These are phyloP conservation scores for Harmothoe impar DNA, from an alignment of 2,888 invertebrate genomes.

Conservation along the genomic window DNA sequence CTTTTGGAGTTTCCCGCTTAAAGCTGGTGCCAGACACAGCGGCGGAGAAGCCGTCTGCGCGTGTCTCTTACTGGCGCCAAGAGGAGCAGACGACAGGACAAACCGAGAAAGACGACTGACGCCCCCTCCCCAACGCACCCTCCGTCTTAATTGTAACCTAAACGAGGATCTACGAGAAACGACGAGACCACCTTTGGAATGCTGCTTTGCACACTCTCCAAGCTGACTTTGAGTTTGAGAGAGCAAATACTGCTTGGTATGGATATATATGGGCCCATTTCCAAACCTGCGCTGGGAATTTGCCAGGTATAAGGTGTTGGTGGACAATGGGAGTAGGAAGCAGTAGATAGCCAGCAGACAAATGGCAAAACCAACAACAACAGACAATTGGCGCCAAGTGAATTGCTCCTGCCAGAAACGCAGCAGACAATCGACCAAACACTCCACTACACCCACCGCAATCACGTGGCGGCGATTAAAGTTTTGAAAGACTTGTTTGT, in stretches of 20 bases:
- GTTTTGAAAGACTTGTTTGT: constrained; percentile 4
- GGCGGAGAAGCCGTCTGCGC: not conserved
- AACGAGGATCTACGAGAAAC: not conserved
- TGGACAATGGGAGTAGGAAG: not conserved
- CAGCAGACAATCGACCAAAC: not conserved
- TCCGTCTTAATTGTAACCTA: not conserved
- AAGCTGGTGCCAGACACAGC: not conserved
- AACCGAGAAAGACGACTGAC: not conserved
- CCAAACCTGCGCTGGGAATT: not conserved
- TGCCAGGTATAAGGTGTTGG: constrained; percentile 1
- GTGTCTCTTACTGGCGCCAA: not conserved
- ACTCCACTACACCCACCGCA: not conserved
- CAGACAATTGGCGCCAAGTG: not conserved
- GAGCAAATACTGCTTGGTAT: too few relatives aligned
- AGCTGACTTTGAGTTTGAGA: not conserved
- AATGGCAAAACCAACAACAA: not conserved
- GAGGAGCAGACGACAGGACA: not conserved
- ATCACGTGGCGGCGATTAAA: constrained; percentile 28
- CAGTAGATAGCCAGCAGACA: not conserved
- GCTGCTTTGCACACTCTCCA: too few relatives aligned
- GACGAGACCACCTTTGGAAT: not conserved
- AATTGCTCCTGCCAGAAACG: constrained; percentile 16
- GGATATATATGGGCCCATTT: too few relatives aligned
- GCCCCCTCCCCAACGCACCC: not conserved
- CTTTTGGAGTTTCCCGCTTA: not conserved